Evolutionary conservation across 2,797 vertebrate genomes (phyloP), one percentile per base, ranked within the genome.

Genomic region (Enteromius radiatus): DNA sequence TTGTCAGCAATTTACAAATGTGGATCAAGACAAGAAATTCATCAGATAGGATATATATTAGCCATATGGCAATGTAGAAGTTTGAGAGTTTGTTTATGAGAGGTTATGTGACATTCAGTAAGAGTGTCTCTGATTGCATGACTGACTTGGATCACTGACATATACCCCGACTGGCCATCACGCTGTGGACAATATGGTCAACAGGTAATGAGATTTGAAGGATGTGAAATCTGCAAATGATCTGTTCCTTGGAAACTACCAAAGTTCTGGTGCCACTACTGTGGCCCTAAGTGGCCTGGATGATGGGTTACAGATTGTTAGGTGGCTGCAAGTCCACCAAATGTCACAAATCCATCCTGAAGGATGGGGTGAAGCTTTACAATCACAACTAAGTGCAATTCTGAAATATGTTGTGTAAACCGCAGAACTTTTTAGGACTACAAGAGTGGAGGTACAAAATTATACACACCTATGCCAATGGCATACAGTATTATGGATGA

Each of bases 181-280:
- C 2, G 8, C 1, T 1, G 5, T 75, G 17, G 26, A 31, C 15
- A 74, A 21, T 15, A 41, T 47, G 36, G 12, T 61, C 0, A 8
- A 73, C 12, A 63, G 68, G 28, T 63, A n/a, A 19, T 49, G 26
- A 41, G 21, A 75, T 67, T 82, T 7, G 36, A 26, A 52, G 6
- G 31, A n/a, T 63, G 19, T 47, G 33, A 75, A 75, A 80, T 59
- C 78, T 59, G 65, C 33, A 79, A 79, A 79, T 79, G 15, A 56
- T 56, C 33, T 21, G 59, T 74, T n/a, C 15, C 31, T 49, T 38
- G 59, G 9, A 52, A 73, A 21, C 43, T 26, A 52, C 56, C 43
- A 38, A 52, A 10, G 21, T 33, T 33, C 69, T 26, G 23, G 38
- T 65, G 31, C 5, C 70, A 74, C 56, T 54, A 49, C 21, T 74